Base-by-base conservation (phyloP, 2,113 vertebrate genomes). In the Trichechus manatus region DNA sequence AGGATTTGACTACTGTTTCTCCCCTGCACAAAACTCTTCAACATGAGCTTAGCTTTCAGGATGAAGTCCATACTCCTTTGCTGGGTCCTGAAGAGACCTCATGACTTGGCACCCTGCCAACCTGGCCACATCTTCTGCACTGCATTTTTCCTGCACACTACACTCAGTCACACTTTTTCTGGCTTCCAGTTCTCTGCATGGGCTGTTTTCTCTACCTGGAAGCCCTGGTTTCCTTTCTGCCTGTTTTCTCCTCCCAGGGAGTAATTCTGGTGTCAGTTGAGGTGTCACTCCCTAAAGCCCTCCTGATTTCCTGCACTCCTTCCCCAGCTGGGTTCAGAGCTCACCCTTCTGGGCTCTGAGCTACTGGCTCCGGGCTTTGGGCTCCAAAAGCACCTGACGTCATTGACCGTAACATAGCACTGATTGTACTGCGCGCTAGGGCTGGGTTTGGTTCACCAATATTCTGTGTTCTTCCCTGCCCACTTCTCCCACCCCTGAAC, bases 361-460 rank as follows among this genome's bases (percentile, higher is more conserved):
- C 39, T 39, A 39, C 39, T 39, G 39, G 39, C 27, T 42, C n/a
- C 19, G 9, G 13, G 72, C 22, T 72, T 31, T 64, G 17, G 7
- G 2, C 9, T 61, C 15, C 39, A 39, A 81, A 13, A 86, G 61
- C 39, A 44, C 31, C 56, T 44, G 56, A 29, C 9, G 20, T 50
- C n/a, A 42, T 1, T 1, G 50, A 39, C 15, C 17, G 27, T 10
- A 63, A 83, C 42, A 3, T 33, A 25, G 59, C 17, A 0, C 50
- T 2, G 19, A 56, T 0, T 29, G 29, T 15, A 27, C 19, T 0
- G 25, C 81, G 17, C 39, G 11, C 9, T 19, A 13, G 25, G 8
- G 5, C 19, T 0, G 25, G 61, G 39, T 7, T 7, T 64, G 7
- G 44, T 1, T n/a, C 20, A 23, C 33, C 27, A 0, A 3, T 1